Conservation (phyloP, 1,140 invertebrate genomes). For the Drosophila pseudoobscura region DNA sequence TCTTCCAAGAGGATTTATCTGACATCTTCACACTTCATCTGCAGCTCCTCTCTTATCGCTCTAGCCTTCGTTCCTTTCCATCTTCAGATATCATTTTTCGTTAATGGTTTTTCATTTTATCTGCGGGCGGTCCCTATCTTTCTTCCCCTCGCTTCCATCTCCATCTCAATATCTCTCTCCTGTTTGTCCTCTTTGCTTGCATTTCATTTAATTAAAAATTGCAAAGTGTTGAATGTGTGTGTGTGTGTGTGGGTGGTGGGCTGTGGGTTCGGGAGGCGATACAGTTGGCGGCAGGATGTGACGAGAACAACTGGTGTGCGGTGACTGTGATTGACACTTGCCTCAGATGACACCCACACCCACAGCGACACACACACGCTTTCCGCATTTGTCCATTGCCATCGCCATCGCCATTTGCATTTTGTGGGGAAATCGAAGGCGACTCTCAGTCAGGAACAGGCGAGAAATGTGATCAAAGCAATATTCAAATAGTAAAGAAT, state of each 20-base stretch:
- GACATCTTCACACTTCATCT: constrained; percentile 20
- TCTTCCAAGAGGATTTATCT: constrained; percentile 17
- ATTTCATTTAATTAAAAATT: constrained; percentile 75
- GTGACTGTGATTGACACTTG: constrained; percentile 56
- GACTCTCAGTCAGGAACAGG: neutral
- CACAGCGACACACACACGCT: constrained; percentile 5
- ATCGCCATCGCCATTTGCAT: too few species aligned
- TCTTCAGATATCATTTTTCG: constrained; percentile 64
- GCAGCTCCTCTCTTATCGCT: neutral
- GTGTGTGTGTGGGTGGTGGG: neutral
- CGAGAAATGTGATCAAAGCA: neutral
- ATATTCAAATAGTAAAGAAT: neutral
- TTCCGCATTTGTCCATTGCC: neutral
- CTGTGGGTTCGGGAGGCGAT: neutral
- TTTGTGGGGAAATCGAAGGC: too few species aligned
- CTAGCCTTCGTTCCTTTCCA: neutral
- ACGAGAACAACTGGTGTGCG: constrained; percentile 38
- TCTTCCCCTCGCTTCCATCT: constrained; percentile 4
- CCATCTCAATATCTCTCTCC: neutral
- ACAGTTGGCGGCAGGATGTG: constrained; percentile 10
- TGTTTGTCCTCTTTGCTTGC: constrained; percentile 39
- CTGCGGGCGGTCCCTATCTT: constrained; percentile 16
- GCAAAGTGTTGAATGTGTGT: constrained; percentile 27
- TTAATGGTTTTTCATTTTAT: constrained; percentile 72
- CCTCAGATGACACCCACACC: constrained; percentile 7